These are phyloP conservation scores for Cordylochernes scorpioides DNA, from an alignment of 2,888 invertebrate genomes.

Conservation along the genomic window DNA sequence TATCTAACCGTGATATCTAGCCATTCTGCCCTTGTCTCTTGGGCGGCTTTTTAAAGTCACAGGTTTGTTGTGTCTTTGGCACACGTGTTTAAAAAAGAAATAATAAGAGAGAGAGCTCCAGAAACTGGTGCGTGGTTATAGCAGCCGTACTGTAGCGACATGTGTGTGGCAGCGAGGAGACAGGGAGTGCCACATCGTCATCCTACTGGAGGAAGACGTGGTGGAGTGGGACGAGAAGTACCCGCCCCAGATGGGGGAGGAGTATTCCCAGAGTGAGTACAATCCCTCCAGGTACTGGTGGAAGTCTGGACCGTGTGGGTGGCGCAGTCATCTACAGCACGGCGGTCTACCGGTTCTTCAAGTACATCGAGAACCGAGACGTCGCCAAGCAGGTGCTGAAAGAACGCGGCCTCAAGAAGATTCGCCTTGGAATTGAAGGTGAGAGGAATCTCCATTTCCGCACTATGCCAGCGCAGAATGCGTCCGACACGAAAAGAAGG, in stretches of 20 bases:
- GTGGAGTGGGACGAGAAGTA: slow-evolving; percentile 97
- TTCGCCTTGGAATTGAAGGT: slow-evolving; percentile 85
- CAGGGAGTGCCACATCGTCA: slow-evolving; percentile 88
- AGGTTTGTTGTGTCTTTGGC: too few species aligned
- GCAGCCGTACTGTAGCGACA: too few species aligned
- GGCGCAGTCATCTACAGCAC: slow-evolving; percentile 67
- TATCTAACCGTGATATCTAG: too few species aligned
- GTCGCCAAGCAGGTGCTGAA: slow-evolving; percentile 91
- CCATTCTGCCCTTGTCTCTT: too few species aligned
- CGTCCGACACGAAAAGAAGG: too few species aligned
- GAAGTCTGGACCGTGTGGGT: background rate
- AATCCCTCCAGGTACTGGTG: background rate
- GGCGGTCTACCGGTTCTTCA: slow-evolving; percentile 87
- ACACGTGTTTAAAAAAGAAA: too few species aligned
- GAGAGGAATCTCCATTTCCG: slow-evolving; percentile 1
- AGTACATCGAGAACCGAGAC: slow-evolving; percentile 96
- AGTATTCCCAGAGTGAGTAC: slow-evolving; percentile 67
- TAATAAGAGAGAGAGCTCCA: too few species aligned
- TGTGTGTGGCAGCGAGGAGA: slow-evolving; percentile 57
- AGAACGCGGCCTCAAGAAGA: slow-evolving; percentile 91
- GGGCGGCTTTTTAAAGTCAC: too few species aligned
- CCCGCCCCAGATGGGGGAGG: slow-evolving; percentile 98
- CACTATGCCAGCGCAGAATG: too few species aligned
- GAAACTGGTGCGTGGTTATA: too few species aligned
- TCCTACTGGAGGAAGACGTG: slow-evolving; percentile 75